These are phyloP conservation scores for cattle (Bos taurus) DNA, from an alignment of 2,113 vertebrate genomes.

Conservation along the genomic window DNA sequence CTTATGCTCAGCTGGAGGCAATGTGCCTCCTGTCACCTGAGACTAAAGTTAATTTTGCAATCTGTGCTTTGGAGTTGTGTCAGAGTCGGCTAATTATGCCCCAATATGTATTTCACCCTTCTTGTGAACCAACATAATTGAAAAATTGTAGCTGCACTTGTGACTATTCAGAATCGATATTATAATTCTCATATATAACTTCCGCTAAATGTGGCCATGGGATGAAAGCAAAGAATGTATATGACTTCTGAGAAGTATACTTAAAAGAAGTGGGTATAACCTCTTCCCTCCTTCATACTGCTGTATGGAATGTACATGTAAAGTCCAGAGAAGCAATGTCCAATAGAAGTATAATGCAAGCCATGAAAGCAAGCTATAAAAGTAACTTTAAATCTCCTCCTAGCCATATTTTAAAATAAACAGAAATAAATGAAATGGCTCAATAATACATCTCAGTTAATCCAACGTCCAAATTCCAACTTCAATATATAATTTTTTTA, in stretches of 20 bases:
- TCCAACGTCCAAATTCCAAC: not conserved
- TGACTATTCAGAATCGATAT: not conserved
- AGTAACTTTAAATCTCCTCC: not conserved
- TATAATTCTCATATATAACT: not conserved
- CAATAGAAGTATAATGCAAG: not conserved
- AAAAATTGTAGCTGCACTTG: not conserved
- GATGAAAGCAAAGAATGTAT: not conserved
- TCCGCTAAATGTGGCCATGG: not conserved
- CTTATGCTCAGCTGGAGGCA: not conserved
- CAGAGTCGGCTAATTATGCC: not conserved
- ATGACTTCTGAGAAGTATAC: not conserved
- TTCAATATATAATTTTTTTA: not conserved
- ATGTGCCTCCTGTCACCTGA: not conserved
- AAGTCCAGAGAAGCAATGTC: not conserved
- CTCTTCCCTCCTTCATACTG: not conserved
- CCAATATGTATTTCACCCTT: not conserved
- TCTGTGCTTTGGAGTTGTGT: not conserved
- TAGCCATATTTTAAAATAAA: not conserved
- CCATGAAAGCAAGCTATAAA: not conserved
- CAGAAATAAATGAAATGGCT: not conserved
- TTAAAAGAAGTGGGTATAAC: not conserved
- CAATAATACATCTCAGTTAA: not conserved
- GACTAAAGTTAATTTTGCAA: not conserved
- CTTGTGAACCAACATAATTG: not conserved
- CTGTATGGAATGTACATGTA: not conserved